phyloP scores from a whole-genome alignment of 2,797 vertebrate genomes.

The Chrosomus eos region DNA sequence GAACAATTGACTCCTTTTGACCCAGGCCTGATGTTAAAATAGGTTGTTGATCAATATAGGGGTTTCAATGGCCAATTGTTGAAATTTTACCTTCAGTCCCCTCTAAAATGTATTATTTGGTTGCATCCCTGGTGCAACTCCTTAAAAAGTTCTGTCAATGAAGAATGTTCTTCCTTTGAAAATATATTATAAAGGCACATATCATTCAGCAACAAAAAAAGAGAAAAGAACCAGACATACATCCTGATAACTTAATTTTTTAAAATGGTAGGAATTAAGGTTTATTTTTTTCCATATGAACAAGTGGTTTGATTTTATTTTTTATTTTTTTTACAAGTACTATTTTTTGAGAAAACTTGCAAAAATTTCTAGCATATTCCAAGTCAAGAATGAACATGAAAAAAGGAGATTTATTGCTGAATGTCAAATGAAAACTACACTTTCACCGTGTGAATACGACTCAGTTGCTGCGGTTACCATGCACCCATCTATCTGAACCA shows the following conservation, averaged over 20 bases:
- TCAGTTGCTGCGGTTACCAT: slow-evolving; percentile 97
- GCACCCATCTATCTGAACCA: slow-evolving; percentile 99
- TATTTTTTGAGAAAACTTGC: slow-evolving; percentile 90
- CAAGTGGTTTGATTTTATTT: slow-evolving; percentile 75
- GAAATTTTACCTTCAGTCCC: neutral
- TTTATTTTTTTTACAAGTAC: slow-evolving; percentile 83
- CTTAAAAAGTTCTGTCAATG: neutral
- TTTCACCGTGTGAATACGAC: slow-evolving; percentile 91
- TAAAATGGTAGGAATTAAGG: slow-evolving; percentile 85
- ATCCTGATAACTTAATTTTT: slow-evolving; percentile 60
- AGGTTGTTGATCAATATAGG: neutral
- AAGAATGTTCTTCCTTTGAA: neutral
- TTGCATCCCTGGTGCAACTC: neutral
- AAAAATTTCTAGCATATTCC: slow-evolving; percentile 93
- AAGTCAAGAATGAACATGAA: slow-evolving; percentile 82
- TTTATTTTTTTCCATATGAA: slow-evolving; percentile 86
- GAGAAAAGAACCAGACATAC: slow-evolving; percentile 32
- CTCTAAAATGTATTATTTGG: neutral
- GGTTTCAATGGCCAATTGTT: neutral
- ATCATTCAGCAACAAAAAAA: neutral
- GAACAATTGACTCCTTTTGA: neutral
- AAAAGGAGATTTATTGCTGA: slow-evolving; percentile 94
- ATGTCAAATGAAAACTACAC: slow-evolving; percentile 93
- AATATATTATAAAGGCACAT: neutral
- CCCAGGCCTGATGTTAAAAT: neutral